These are phyloP conservation scores for Pyrrhosoma nymphula DNA, from an alignment of 2,888 invertebrate genomes.

Conservation along the genomic window DNA sequence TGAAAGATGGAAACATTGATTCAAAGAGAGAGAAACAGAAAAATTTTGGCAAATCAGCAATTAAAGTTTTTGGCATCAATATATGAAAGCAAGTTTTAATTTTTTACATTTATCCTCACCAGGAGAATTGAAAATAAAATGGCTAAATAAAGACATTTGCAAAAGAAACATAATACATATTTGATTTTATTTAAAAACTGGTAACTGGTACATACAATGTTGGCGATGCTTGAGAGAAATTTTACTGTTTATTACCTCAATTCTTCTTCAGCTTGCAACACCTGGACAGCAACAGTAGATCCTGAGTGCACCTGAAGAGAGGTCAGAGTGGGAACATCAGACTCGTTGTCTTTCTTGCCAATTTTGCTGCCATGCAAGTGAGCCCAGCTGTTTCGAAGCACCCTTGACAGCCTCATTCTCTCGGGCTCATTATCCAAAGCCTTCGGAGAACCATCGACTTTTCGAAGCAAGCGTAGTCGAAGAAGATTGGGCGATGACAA, in stretches of 20 bases:
- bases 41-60: too few relatives aligned
- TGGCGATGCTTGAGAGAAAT: too few relatives aligned
- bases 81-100: too few relatives aligned
- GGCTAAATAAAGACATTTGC: too few relatives aligned
- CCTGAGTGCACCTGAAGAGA: conserved; percentile 45
- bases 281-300: conserved; percentile 40
- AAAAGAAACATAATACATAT: too few relatives aligned
- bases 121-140: too few relatives aligned
- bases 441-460: conserved; percentile 26
- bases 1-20: too few relatives aligned
- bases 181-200: too few relatives aligned
- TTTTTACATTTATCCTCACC: too few relatives aligned
- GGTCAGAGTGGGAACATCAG: not conserved
- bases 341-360: not conserved
- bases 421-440: not conserved
- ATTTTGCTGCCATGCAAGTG: not conserved
- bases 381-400: conserved; percentile 17
- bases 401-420: conserved; percentile 44
- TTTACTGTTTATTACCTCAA: not conserved
- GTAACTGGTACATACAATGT: too few relatives aligned
- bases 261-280: conserved; percentile 39
- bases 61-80: too few relatives aligned
- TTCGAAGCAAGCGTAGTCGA: conserved; percentile 2
- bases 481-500: conserved; percentile 28
- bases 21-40: too few relatives aligned